phyloP scores from a whole-genome alignment of 2,797 vertebrate genomes.

The Alosa sapidissima region DNA sequence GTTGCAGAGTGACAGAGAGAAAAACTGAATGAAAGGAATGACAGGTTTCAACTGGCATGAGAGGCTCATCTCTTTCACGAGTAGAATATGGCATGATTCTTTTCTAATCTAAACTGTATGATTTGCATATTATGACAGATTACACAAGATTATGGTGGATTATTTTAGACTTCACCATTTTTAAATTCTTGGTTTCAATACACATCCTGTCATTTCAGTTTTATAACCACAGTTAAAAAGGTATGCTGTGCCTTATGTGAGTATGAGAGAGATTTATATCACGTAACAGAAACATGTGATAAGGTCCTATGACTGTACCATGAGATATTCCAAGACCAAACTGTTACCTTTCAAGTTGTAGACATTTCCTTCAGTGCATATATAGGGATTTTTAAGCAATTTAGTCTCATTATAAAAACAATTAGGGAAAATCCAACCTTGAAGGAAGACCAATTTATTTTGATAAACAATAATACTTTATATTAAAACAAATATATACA shows the following conservation, averaged over 20 bases:
- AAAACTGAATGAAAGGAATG: background rate
- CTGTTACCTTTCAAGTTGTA: no score
- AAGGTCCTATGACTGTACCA: no score
- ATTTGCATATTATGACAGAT: constrained; percentile 12
- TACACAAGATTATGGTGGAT: background rate
- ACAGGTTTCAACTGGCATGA: background rate
- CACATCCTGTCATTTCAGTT: background rate
- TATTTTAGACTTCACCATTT: background rate
- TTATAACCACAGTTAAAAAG: background rate
- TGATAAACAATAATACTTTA: no score
- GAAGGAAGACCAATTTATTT: no score
- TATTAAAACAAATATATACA: no score
- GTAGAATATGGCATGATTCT: background rate
- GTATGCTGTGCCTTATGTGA: background rate
- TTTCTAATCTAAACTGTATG: background rate
- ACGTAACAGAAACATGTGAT: no score
- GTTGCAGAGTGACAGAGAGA: background rate
- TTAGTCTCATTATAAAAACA: no score
- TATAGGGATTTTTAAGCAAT: no score
- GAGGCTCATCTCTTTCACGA: background rate
- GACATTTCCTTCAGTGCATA: no score
- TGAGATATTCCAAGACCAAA: no score
- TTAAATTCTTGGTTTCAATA: background rate
- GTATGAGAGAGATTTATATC: no score
- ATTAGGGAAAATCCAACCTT: no score